Conservation (phyloP, 2,113 vertebrate species). For the Protobothrops mucrosquamatus region DNA sequence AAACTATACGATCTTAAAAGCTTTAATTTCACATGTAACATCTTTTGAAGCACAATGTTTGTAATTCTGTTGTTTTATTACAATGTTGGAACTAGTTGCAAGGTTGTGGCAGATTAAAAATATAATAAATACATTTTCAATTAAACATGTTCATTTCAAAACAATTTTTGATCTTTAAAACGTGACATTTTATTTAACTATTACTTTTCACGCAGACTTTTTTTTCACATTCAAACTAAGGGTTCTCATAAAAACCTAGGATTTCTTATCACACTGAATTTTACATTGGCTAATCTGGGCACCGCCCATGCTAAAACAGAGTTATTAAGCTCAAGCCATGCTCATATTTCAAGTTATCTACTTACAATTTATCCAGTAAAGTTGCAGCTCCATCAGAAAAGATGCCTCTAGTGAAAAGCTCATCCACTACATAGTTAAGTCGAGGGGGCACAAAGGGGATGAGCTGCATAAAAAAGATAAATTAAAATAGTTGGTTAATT, state of each 20-base stretch:
- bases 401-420: constrained; percentile 35
- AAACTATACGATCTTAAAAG: not conserved
- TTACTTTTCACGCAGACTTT: not conserved
- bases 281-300: not conserved
- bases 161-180: not conserved
- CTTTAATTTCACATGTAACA: not conserved
- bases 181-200: not conserved
- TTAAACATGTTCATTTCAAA: not conserved
- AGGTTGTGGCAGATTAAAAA: not conserved
- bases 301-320: not conserved
- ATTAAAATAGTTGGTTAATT: not conserved
- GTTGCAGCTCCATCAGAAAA: constrained; percentile 59
- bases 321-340: not conserved
- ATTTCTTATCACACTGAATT: not conserved
- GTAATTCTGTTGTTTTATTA: not conserved
- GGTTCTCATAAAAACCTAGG: not conserved
- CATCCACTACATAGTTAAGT: not conserved
- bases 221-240: not conserved
- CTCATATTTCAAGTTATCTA: constrained; percentile 7
- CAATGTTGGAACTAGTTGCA: not conserved
- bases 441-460: constrained; percentile 66
- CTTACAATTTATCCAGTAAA: constrained; percentile 70
- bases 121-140: not conserved
- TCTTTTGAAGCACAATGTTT: not conserved
- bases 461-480: constrained; percentile 55